Base-by-base conservation (phyloP, 2,113 vertebrate genomes). In the Seriola aureovittata region DNA sequence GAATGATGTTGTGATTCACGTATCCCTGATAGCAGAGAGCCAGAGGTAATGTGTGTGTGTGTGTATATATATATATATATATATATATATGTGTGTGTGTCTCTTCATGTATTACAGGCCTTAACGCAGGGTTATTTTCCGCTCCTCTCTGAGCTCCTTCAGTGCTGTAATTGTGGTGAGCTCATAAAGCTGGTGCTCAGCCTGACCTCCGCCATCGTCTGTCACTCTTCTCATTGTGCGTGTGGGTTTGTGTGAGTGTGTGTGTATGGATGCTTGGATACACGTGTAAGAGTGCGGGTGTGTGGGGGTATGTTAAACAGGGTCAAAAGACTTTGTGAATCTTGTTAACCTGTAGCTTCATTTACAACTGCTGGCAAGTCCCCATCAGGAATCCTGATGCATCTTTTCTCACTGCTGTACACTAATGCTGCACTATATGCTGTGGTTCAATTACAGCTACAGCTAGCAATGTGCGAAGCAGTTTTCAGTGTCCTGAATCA, bases 21-120 rank as follows among this genome's bases (percentile, higher is more conserved):
- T 98, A 75, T 96, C 97, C 16, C 95, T 99, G 75, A 95, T 99
- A 72, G 98, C 98, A 50, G 98, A 99, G 89, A 99, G 98, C 91
- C 98, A 99, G 91, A 97, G 98, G 98, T 99, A 96, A 87, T 71
- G 8, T 78, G 32, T 82, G 38, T 77, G 44, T 70, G 42, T 75
- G 36, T 73, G 23, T 44, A 23, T 23, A 23, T 25, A 25, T 25
- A 25, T 29, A 29, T 29, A 29, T 29, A 29, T 29, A 29, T 29
- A 29, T 29, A 29, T 29, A 2, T 29, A 2, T 29, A 2, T 29
- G 25, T 73, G 44, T 64, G 36, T 71, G 42, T 71, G 13, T 57
- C 2, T 71, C 6, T 74, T 40, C 54, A 74, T 84, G 54, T 63
- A 52, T 75, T 58, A 40, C 38, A 48, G 46, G 29, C 63, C 62